Percentiles rank a stretch among this genome's conserved stretches.
These are phyloP conservation scores for Grammomys dolichurus DNA, from an alignment of 2,113 vertebrate species.

Conservation along the genomic window DNA sequence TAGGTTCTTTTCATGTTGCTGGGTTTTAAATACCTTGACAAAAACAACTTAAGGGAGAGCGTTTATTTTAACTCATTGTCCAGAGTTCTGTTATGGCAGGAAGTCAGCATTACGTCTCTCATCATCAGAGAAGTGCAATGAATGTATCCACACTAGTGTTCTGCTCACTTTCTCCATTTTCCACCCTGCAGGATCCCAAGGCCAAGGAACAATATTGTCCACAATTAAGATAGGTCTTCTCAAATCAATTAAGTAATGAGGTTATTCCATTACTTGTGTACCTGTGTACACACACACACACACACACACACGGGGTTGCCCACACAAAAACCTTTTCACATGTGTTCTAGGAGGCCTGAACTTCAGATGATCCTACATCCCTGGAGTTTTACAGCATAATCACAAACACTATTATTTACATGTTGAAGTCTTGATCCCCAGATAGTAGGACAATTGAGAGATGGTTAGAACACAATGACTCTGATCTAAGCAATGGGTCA, in stretches of 20 bases:
- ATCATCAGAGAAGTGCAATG: not conserved
- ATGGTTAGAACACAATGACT: not conserved
- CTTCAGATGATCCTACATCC: not conserved
- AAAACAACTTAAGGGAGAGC: not conserved
- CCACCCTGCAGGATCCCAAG: not conserved
- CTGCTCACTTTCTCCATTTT: not conserved
- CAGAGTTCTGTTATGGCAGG: not conserved
- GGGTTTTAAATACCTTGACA: not conserved
- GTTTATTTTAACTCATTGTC: not conserved
- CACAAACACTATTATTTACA: not conserved
- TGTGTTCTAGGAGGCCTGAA: not conserved
- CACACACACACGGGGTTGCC: not conserved
- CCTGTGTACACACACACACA: not conserved
- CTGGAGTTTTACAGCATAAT: not conserved
- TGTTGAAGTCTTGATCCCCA: not conserved
- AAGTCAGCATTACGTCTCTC: not conserved
- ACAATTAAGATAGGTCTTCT: not conserved
- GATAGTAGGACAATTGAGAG: not conserved
- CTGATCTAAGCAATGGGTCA: not conserved
- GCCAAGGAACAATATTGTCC: not conserved
- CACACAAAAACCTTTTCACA: not conserved
- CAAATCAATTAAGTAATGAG: not conserved
- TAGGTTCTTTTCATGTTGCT: not conserved
- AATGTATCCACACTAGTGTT: not conserved
- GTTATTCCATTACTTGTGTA: not conserved